Evolutionary conservation across 2,113 vertebrate genomes (phyloP).

Genomic region (Tachysurus fulvidraco): DNA sequence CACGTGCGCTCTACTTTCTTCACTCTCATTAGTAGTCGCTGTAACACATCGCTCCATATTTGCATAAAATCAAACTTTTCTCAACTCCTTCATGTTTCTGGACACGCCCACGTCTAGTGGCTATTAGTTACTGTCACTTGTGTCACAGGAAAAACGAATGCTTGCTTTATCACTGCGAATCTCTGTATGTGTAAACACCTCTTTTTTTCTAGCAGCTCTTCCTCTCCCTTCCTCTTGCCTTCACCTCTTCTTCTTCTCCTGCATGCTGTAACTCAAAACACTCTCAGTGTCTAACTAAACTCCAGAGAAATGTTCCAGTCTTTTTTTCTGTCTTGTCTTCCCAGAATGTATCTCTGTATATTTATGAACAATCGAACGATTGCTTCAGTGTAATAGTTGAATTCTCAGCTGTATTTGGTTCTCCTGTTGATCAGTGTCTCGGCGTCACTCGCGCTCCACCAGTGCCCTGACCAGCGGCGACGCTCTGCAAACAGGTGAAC

Average conservation of each 20-base stretch:
- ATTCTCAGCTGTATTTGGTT: slow-evolving; percentile 32
- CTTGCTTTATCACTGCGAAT: too few species aligned
- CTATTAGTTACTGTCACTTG: too few species aligned
- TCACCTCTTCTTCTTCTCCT: slow-evolving; percentile 7
- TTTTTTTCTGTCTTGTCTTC: background rate
- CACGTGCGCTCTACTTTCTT: too few species aligned
- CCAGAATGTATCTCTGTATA: background rate
- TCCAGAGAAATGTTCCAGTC: background rate
- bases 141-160: too few species aligned
- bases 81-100: too few species aligned
- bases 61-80: too few species aligned
- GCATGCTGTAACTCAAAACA: background rate
- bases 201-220: background rate
- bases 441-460: slow-evolving; percentile 89
- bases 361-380: background rate
- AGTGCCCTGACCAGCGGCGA: slow-evolving; percentile 88
- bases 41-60: too few species aligned
- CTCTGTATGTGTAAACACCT: background rate
- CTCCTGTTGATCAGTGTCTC: slow-evolving; percentile 80
- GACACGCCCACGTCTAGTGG: too few species aligned
- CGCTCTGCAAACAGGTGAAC: slow-evolving; percentile 86
- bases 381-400: background rate
- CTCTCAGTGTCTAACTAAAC: background rate
- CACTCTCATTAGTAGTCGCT: too few species aligned
- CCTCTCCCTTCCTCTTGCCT: background rate